These are phyloP conservation scores for Heteromyza rotundicornis DNA, from an alignment of 2,888 invertebrate species.

Conservation along the genomic window DNA sequence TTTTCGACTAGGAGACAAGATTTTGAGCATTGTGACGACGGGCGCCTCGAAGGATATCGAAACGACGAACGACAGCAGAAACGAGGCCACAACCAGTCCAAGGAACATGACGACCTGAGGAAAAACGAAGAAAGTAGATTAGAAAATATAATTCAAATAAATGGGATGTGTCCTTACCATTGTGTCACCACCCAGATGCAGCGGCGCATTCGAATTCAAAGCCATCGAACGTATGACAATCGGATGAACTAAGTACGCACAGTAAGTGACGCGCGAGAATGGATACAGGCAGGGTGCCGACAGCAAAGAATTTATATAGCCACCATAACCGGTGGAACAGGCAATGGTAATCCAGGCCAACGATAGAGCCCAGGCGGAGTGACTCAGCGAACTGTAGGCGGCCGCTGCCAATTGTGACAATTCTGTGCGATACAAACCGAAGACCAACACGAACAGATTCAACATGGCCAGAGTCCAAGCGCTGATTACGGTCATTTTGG, in stretches of 20 bases:
- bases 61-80: conserved; percentile 76
- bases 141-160: too few relatives aligned
- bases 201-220: conserved; percentile 81
- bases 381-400: conserved; percentile 80
- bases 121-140: conserved; percentile 15
- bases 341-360: conserved; percentile 85
- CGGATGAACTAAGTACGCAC: conserved; percentile 85
- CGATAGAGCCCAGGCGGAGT: conserved; percentile 82
- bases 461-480: conserved; percentile 76
- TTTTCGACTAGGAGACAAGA: conserved; percentile 67
- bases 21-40: conserved; percentile 82
- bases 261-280: conserved; percentile 85
- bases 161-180: conserved; percentile 71
- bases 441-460: conserved; percentile 75
- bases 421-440: conserved; percentile 77
- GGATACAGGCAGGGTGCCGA: conserved; percentile 81
- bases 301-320: conserved; percentile 75
- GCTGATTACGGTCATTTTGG: conserved; percentile 69
- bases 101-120: conserved; percentile 78
- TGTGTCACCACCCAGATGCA: conserved; percentile 79
- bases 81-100: conserved; percentile 82
- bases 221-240: conserved; percentile 80
- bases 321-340: conserved; percentile 84
- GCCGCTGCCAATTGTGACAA: conserved; percentile 75
- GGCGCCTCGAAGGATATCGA: conserved; percentile 86